phyloP scores from a whole-genome alignment of 2,888 invertebrate genomes.

The Andrena praecox region DNA sequence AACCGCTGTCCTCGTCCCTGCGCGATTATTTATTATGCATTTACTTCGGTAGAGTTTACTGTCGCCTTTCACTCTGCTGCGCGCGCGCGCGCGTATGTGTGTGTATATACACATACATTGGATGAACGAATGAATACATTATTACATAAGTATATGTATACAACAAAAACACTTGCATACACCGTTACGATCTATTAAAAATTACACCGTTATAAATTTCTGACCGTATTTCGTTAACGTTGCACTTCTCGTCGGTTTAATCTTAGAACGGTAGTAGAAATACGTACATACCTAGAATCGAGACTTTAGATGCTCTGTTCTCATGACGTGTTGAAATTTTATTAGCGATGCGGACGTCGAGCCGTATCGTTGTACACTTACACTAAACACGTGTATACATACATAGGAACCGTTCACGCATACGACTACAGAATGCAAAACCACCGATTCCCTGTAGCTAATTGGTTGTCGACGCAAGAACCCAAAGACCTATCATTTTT shows the following conservation, averaged over 20 bases:
- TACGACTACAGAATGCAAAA: neutral
- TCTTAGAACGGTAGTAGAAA: conserved; percentile 60
- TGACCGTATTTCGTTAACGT: conserved; percentile 75
- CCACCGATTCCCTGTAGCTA: conserved; percentile 9
- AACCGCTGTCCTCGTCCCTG: conserved; percentile 74
- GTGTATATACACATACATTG: conserved; percentile 39
- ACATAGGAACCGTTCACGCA: conserved; percentile 11
- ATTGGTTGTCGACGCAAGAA: conserved; percentile 33
- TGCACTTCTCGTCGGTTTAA: conserved; percentile 70
- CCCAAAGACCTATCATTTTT: conserved; percentile 17
- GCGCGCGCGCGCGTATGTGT: neutral
- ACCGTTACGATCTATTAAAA: conserved; percentile 45
- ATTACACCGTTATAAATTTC: conserved; percentile 68
- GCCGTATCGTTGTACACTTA: neutral
- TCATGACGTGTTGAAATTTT: conserved; percentile 44
- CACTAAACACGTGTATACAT: conserved; percentile 15
- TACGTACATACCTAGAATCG: conserved; percentile 31
- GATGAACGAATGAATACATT: conserved; percentile 60
- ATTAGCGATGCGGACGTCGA: conserved; percentile 26
- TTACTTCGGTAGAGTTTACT: conserved; percentile 82
- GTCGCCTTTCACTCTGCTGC: conserved; percentile 45
- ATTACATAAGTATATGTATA: conserved; percentile 55
- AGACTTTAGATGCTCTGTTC: conserved; percentile 30
- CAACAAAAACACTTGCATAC: conserved; percentile 47
- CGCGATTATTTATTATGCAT: conserved; percentile 78